Conservation (phyloP, 2,888 invertebrate genomes). For the Thumatha senex region DNA sequence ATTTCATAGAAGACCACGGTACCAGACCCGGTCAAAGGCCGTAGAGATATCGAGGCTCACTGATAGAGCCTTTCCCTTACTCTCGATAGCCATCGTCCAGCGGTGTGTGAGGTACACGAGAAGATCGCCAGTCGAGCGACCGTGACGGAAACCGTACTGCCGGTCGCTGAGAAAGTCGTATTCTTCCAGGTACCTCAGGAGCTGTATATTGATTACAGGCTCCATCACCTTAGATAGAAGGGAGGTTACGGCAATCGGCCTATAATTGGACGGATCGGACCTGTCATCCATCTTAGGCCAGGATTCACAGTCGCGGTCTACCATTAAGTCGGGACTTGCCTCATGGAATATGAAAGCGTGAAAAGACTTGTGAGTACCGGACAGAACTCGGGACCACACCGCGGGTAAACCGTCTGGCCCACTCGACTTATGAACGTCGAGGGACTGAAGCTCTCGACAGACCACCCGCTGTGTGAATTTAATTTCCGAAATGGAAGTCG, state of each 20-base stretch:
- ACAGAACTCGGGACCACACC: background rate
- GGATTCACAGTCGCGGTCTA: background rate
- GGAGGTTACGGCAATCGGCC: background rate
- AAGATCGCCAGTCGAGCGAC: background rate
- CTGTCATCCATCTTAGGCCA: background rate
- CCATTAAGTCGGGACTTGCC: background rate
- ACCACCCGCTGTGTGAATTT: background rate
- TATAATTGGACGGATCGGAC: conserved; percentile 1
- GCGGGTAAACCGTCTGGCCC: background rate
- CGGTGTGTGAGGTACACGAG: background rate
- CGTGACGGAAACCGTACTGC: background rate
- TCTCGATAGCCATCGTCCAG: background rate
- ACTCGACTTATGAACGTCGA: background rate
- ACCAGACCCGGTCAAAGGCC: background rate
- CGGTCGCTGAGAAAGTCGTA: background rate
- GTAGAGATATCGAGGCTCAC: background rate
- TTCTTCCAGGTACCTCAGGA: background rate
- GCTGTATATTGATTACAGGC: background rate
- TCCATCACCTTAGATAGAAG: conserved; percentile 13
- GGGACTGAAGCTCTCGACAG: background rate
- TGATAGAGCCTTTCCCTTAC: background rate
- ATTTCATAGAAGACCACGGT: too few species aligned
- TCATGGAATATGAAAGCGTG: background rate
- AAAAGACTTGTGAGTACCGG: background rate
- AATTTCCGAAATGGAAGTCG: background rate